Percentiles rank a stretch among this genome's conserved stretches.
Evolutionary conservation across 2,797 vertebrate genomes (phyloP).

Genomic region (Cynodonichthys magdalenae): DNA sequence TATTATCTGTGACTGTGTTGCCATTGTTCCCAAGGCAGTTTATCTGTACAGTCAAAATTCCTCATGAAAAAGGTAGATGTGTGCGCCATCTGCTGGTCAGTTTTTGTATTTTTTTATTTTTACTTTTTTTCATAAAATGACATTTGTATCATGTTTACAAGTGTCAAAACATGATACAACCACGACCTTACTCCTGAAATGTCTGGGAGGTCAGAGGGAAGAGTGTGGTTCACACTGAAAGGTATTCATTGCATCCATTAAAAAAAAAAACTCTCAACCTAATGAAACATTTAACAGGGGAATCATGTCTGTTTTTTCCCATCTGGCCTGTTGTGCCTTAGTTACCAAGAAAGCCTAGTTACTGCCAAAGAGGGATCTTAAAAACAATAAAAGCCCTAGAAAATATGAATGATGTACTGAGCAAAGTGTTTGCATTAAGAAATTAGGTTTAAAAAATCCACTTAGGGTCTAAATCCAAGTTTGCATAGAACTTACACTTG

Average conservation of each 20-base stretch:
- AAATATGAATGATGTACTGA: no score
- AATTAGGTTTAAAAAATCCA: no score
- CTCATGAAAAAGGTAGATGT: background rate
- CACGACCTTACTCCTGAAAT: conserved; percentile 48
- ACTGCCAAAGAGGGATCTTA: no score
- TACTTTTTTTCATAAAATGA: conserved; percentile 3
- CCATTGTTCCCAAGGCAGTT: no score
- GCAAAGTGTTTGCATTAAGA: no score
- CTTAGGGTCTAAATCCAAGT: no score
- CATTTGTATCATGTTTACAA: conserved; percentile 28
- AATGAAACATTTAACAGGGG: conserved; percentile 15
- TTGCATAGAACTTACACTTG: background rate
- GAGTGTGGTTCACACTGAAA: conserved; percentile 7
- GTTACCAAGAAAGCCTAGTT: no score
- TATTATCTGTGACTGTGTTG: conserved; percentile 10
- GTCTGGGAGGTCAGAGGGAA: conserved; percentile 39
- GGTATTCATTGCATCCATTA: conserved; percentile 3
- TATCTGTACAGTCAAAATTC: background rate
- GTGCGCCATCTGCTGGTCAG: conserved; percentile 49
- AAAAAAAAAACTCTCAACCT: conserved; percentile 12
- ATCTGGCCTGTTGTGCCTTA: background rate
- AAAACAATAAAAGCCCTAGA: no score
- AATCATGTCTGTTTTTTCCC: background rate
- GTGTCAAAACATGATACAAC: conserved; percentile 58
- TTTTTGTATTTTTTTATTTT: background rate